Conservation (phyloP, 2,797 vertebrate genomes). For the Peromyscus melanophrys region DNA sequence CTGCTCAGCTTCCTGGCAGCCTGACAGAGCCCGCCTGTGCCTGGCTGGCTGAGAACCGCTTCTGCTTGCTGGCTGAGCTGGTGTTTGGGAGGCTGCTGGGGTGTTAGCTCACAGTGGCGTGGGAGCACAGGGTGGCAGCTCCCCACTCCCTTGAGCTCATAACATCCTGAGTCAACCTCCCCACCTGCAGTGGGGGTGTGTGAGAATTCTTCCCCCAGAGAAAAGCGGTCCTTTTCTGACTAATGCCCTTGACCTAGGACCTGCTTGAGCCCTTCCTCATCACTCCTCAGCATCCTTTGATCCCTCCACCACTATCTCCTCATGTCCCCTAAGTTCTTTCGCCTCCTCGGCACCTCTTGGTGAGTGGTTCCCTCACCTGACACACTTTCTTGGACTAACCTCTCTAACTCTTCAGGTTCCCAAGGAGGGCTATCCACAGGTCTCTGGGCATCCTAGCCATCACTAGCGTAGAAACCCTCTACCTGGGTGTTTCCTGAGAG, state of each 20-base stretch:
- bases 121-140: conserved; percentile 66
- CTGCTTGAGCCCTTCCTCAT: neutral
- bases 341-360: too few species aligned
- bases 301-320: neutral
- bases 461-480: neutral
- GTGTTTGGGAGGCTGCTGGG: conserved; percentile 22
- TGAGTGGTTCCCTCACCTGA: neutral
- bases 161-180: conserved; percentile 77
- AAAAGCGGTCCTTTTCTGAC: neutral
- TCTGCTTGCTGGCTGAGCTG: neutral
- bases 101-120: conserved; percentile 59
- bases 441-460: neutral
- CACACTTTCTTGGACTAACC: neutral
- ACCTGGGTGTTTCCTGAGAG: neutral
- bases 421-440: neutral
- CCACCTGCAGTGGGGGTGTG: conserved; percentile 62
- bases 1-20: conserved; percentile 29
- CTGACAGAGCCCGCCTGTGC: neutral
- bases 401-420: neutral
- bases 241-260: neutral
- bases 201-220: conserved; percentile 31
- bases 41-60: conserved; percentile 4
- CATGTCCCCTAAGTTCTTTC: neutral
- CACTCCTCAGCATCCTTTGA: neutral
- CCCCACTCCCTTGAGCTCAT: conserved; percentile 66